Base-by-base conservation (phyloP, 2,888 invertebrate genomes). In the Pseudococcus jackbeardsleyi region DNA sequence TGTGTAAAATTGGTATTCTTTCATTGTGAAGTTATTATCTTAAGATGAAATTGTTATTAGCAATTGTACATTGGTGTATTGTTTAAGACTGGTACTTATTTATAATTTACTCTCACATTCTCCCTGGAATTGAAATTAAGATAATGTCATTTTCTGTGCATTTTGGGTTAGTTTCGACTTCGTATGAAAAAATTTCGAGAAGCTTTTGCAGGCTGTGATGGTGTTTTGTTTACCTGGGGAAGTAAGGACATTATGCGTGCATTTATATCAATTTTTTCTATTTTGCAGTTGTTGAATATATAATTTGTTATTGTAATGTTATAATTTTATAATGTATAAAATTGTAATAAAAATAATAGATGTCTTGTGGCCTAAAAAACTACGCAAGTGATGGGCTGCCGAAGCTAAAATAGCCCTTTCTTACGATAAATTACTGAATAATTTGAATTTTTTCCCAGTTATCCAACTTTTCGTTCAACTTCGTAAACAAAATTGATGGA, bases 171-270 rank as follows among this genome's bases (percentile, higher is more conserved):
- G 19, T 72, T 72, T 72, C 33, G 26, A 33, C 15, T 33, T 72
- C 19, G 26, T 68, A 72, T 72, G 26, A 7, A 7, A 33, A 72
- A 72, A 33, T 33, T 26, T 72, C n/a, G 4, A 59, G 72, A 72
- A 72, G 72, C 33, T 72, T 72, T 72, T 72, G 33, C 72, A 72
- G 72, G 72, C 72, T 72, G 72, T 72, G 72, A 72, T 33, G 72
- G 33, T 72, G 72, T 33, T 33, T 72, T 72, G 72, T 72, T 72
- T 5, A 72, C 72, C 72, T 33, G 15, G 17, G 33, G 7, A 72
- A 72, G 72, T 72, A 39, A 72, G 72, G 72, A 33, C 33, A 72
- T 33, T 33, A 33, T 33, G 33, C 72, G 33, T 72, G 72, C 72
- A 72, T 72, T 72, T 72, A 72, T 72, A 72, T 72, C 72, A 26